These are phyloP conservation scores for Troglohyphantes excavatus DNA, from an alignment of 2,888 invertebrate genomes.

Conservation along the genomic window DNA sequence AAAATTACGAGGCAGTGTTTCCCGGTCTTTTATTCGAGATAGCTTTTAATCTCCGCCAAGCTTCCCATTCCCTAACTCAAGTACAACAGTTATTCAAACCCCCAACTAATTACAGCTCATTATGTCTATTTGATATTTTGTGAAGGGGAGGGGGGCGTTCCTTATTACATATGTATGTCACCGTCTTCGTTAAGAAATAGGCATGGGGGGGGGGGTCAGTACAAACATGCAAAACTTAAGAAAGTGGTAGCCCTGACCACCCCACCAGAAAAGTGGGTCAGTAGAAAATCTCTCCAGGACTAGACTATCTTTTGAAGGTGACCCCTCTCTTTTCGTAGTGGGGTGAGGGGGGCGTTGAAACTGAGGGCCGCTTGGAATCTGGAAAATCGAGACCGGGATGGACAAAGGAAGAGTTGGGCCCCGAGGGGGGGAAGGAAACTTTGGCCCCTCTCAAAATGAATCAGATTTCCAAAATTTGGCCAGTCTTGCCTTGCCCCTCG, in stretches of 20 bases:
- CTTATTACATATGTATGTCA: too few species aligned
- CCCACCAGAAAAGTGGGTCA: conserved; percentile 7
- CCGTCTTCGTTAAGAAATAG: too few species aligned
- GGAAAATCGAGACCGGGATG: conserved; percentile 16
- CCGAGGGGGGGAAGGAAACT: background rate
- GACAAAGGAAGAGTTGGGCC: conserved; percentile 7
- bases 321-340: conserved; percentile 2
- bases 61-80: too few species aligned
- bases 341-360: background rate
- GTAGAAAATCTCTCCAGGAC: background rate
- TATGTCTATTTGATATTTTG: too few species aligned
- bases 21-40: too few species aligned
- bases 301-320: conserved; percentile 19
- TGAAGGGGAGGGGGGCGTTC: too few species aligned
- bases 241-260: conserved; percentile 43
- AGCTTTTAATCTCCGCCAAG: too few species aligned
- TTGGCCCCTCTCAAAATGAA: conserved; percentile 1
- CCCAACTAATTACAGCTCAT: too few species aligned
- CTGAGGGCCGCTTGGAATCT: background rate
- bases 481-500: conserved; percentile 19
- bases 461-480: conserved; percentile 26
- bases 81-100: too few species aligned
- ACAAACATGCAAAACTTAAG: conserved; percentile 14
- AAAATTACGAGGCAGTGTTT: too few species aligned
- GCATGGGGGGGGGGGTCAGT: too few species aligned